Evolutionary conservation across 2,888 invertebrate species (phyloP), one percentile per base, ranked within the genome.

Genomic region (Netelia fuscicornis): DNA sequence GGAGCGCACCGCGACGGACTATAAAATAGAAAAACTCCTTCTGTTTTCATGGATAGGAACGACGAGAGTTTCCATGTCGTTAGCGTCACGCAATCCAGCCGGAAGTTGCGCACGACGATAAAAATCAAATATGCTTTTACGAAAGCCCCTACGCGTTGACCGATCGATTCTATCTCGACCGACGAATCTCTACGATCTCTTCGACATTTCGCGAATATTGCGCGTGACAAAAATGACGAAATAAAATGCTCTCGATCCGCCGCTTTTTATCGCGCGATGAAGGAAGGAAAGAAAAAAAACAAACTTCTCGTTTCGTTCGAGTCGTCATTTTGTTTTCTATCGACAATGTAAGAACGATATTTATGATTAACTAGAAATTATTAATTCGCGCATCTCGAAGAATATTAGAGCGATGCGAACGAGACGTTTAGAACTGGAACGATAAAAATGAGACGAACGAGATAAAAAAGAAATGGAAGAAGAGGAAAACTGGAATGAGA

Each of bases 81-180:
- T 83, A 81, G 54, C 85, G 82, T 87, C 87, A 87, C 87, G 87
- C 87, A 65, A 87, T 64, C 48, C 64, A 65, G 64, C 37, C 75
- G 75, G 71, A 85, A 79, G 80, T 87, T 83, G 75, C 70, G 5
- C 48, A 42, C 56, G 71, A 68, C 75, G 90, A 90, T 89, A 90
- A 89, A 87, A 88, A 91, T 91, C 90, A 88, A 90, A 90, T 90
- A 88, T 88, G 87, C 85, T 37, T 37, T 37, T 37, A 77, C 48
- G 71, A 86, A 78, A 81, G 83, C 79, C 74, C 30, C 64, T 48
- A 13, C 30, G 62, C 54, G 17, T n/a, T 25, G n/a, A 42, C 75
- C 76, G 62, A n/a, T 52, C 67, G 89, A 88, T 88, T 71, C 42
- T 89, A 88, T 87, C 88, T 70, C 52, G 58, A 74, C 44, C 77